These are phyloP conservation scores for Pseudopipra pipra DNA, from an alignment of 2,113 vertebrate genomes.

Conservation along the genomic window DNA sequence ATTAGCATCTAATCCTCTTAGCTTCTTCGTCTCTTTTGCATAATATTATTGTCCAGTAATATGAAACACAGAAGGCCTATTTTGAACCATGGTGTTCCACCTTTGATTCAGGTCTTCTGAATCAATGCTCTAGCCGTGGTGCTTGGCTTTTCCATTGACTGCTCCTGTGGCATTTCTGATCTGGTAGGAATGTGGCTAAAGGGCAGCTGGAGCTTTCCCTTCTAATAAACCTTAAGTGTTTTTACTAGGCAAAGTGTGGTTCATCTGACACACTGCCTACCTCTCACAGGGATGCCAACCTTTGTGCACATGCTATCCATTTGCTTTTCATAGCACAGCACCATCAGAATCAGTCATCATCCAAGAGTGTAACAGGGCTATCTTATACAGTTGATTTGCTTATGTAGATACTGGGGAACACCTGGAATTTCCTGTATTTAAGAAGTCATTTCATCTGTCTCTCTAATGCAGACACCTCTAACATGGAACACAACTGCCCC, in stretches of 20 bases:
- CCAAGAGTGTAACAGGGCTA: neutral
- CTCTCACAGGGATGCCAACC: neutral
- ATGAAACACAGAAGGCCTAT: neutral
- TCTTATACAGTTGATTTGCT: neutral
- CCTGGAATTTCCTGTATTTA: neutral
- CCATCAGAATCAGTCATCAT: neutral
- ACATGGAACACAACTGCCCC: neutral
- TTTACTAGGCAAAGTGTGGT: neutral
- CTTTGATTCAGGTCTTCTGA: neutral
- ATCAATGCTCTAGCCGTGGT: neutral
- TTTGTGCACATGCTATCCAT: neutral
- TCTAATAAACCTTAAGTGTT: neutral
- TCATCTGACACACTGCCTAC: neutral
- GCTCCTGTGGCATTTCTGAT: constrained; percentile 43
- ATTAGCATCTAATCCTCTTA: constrained; percentile 29
- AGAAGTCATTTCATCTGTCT: neutral
- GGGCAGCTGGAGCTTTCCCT: constrained; percentile 13
- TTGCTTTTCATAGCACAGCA: neutral
- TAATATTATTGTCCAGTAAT: neutral
- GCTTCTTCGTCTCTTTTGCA: neutral
- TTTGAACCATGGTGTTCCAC: neutral
- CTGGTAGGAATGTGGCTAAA: constrained; percentile 33
- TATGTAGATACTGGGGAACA: neutral
- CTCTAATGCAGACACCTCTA: neutral
- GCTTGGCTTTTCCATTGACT: constrained; percentile 32